Base-by-base conservation (phyloP, 1,140 invertebrate genomes). In the Ladona fulva region DNA sequence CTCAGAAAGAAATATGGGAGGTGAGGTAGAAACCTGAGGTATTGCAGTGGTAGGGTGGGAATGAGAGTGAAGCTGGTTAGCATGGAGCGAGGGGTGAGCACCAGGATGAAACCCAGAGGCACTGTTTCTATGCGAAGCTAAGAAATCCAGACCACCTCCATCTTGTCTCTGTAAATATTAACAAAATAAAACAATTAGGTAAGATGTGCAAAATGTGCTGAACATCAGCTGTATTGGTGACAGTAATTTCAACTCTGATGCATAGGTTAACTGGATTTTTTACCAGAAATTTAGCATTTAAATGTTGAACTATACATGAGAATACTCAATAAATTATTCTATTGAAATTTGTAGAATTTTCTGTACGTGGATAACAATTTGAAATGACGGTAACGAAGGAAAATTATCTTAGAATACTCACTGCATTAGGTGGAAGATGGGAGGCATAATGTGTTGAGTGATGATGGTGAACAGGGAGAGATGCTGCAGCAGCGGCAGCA, bases 1-100 rank as follows among this genome's bases (percentile, higher is more conserved):
- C 77, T 83, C 82, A 11, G 82, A 82, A 11, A 83, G 80, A 74
- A 82, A 81, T 75, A 81, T 80, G 10, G 79, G 78, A 5, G 80
- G 76, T 74, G 73, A 76, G n/a, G 78, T 77, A 25, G 80, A 76
- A 25, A 80, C 79, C 66, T 78, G 78, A 11, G 76, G 76, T 22
- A 76, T 77, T 16, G 77, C 37, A 19, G 76, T 74, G n/a, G 42
- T 74, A 24, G 74, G 24, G 77, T 42, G 24, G 59, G 25, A 77
- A 24, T 22, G 76, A 66, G 52, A 66, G n/a, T 42, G 76, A 25
- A 77, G 78, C 25, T 77, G 76, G 37, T 29, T 75, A 24, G 42
- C 25, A 52, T 74, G 59, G 12, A 42, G 76, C n/a, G 78, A 16
- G n/a, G 78, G 44, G 14, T 24, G 76, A 24, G 77, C 19, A 22